phyloP scores from a whole-genome alignment of 2,888 invertebrate genomes.

The Falcaria lacertinaria region DNA sequence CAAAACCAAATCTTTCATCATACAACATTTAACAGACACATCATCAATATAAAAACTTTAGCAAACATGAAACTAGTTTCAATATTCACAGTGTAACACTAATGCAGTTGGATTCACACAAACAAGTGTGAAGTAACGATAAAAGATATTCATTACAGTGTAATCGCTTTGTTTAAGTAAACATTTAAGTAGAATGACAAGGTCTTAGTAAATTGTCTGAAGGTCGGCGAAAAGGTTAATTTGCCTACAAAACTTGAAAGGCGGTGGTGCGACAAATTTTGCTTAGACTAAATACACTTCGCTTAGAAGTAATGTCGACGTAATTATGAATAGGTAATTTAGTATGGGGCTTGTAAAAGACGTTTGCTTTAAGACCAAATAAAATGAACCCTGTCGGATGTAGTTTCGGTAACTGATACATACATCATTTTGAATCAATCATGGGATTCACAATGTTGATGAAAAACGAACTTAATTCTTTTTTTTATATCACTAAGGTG shows the following conservation, averaged over 20 bases:
- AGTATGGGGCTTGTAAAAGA: too few relatives aligned
- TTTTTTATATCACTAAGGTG: too few relatives aligned
- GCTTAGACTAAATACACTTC: slow-evolving; percentile 1
- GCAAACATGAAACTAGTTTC: neutral
- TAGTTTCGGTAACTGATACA: too few relatives aligned
- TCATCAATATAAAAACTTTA: neutral
- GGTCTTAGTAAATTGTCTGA: slow-evolving; percentile 1
- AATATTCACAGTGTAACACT: neutral
- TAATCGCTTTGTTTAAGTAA: neutral
- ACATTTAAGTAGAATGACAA: neutral
- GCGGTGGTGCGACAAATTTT: neutral
- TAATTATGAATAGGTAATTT: too few relatives aligned
- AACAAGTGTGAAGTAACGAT: neutral
- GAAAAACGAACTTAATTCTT: too few relatives aligned
- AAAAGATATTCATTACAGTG: neutral
- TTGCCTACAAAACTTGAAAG: slow-evolving; percentile 1
- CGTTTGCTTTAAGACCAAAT: too few relatives aligned
- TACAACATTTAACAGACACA: neutral
- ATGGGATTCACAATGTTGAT: too few relatives aligned
- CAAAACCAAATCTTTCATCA: too few relatives aligned
- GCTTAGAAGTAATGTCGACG: neutral
- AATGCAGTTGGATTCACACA: neutral
- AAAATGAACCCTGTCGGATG: too few relatives aligned
- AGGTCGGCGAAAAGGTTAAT: slow-evolving; percentile 9
- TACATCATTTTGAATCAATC: too few relatives aligned